These are phyloP conservation scores for Tupiocoris notatus DNA, from an alignment of 2,888 invertebrate genomes.

Conservation along the genomic window DNA sequence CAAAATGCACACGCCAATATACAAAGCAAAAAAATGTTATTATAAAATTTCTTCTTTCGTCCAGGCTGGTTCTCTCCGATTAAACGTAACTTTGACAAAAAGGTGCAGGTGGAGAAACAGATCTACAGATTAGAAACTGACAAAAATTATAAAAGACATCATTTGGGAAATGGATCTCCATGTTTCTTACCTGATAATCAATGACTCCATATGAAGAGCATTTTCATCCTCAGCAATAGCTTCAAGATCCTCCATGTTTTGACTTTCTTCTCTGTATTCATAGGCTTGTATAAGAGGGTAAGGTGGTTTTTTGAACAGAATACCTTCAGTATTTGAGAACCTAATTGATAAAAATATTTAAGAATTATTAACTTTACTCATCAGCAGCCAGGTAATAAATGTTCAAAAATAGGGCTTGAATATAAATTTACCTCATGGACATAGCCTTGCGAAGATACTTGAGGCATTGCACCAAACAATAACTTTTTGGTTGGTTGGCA, in stretches of 20 bases:
- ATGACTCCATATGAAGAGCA: slow-evolving; percentile 86
- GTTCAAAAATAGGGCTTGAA: neutral
- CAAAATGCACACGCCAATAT: too few species aligned
- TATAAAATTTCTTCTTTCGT: too few species aligned
- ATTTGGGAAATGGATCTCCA: too few species aligned
- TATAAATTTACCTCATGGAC: slow-evolving; percentile 64
- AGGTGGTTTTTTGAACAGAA: slow-evolving; percentile 68
- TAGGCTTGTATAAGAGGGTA: slow-evolving; percentile 77
- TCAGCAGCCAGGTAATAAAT: too few species aligned
- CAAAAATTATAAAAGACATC: too few species aligned
- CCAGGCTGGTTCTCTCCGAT: too few species aligned
- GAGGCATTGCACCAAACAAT: slow-evolving; percentile 74
- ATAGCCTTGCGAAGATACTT: slow-evolving; percentile 76
- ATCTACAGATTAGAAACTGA: neutral
- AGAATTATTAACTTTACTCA: too few species aligned
- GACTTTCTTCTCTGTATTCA: slow-evolving; percentile 81
- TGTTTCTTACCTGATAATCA: slow-evolving; percentile 83
- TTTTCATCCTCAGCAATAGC: slow-evolving; percentile 69
- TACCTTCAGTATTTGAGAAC: too few species aligned
- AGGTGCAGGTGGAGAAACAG: neutral
- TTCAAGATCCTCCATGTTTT: slow-evolving; percentile 63
- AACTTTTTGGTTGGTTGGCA: slow-evolving; percentile 89
- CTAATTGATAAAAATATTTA: too few species aligned
- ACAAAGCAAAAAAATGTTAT: too few species aligned
- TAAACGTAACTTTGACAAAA: too few species aligned